Evolutionary conservation across 2,113 vertebrate genomes (phyloP), one percentile per base, ranked within the genome.

Genomic region (Felis catus): DNA sequence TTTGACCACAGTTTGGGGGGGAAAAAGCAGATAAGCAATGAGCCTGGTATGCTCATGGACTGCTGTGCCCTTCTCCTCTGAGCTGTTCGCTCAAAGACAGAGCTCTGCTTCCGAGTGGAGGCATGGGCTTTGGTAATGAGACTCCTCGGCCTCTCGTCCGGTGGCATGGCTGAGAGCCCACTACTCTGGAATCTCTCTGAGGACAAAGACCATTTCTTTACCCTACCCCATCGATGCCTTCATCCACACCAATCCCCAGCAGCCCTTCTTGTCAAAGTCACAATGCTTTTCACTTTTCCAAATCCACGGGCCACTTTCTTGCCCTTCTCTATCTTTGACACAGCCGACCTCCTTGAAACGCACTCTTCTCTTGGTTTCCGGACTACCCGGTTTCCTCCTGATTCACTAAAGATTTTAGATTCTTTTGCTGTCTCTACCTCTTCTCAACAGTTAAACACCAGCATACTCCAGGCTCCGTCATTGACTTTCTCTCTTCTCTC

Each of bases 171-270:
- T 11, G 10, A 70, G 45, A 73, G 3, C 31, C 27, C 12, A 0
- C n/a, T 3, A 5, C 7, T 16, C 41, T 41, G 41, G 41, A 41
- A 41, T 41, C 41, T 41, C 41, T 41, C 41, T 0, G 51, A 79
- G 21, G 41, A 76, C 27, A 39, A 4, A 16, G 29, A 3, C 6
- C 45, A 25, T 55, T 51, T 65, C 39, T 82, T 71, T 63, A 29
- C 1, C 27, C 21, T 6, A 11, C 41, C 55, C 36, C n/a, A 25
- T 0, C 0, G 31, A 51, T 16, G 10, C 18, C 21, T 31, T 7
- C 53, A 21, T 31, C 29, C 48, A 39, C 39, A 21, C 36, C 70
- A 23, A 18, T 5, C 45, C 53, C 33, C 0, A 5, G 53, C 18
- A 76, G 16, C 53, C 12, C 41, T 81, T 61, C 87, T 23, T n/a